Evolutionary conservation across 2,797 vertebrate genomes (phyloP).

Genomic region (Galagoides demidoff): DNA sequence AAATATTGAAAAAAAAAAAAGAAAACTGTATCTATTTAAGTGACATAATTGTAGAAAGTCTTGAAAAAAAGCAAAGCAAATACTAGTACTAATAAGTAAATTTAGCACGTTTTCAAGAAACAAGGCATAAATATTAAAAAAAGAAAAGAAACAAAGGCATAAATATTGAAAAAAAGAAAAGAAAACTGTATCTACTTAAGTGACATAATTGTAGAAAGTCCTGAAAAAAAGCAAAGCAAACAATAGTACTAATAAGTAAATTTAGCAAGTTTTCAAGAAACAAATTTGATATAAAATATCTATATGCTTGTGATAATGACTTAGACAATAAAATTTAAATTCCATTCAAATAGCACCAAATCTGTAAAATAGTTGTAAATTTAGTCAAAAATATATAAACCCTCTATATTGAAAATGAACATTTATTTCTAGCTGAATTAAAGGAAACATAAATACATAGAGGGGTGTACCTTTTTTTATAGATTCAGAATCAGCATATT

Average conservation of each 20-base stretch:
- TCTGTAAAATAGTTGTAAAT: neutral
- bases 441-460: neutral
- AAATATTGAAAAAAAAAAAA: neutral
- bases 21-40: neutral
- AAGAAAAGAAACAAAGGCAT: neutral
- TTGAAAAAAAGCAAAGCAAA: neutral
- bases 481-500: neutral
- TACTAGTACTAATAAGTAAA: neutral
- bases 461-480: neutral
- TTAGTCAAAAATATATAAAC: neutral
- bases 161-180: neutral
- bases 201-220: slow-evolving; percentile 3
- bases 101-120: neutral
- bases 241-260: neutral
- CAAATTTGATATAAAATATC: neutral
- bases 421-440: neutral
- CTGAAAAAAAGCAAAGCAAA: neutral
- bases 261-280: neutral
- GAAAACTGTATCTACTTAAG: neutral
- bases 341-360: neutral
- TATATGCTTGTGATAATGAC: neutral
- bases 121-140: neutral
- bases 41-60: slow-evolving; percentile 7
- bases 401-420: neutral
- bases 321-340: neutral